These are phyloP conservation scores for Phainopepla nitens DNA, from an alignment of 2,113 vertebrate genomes.

Conservation along the genomic window DNA sequence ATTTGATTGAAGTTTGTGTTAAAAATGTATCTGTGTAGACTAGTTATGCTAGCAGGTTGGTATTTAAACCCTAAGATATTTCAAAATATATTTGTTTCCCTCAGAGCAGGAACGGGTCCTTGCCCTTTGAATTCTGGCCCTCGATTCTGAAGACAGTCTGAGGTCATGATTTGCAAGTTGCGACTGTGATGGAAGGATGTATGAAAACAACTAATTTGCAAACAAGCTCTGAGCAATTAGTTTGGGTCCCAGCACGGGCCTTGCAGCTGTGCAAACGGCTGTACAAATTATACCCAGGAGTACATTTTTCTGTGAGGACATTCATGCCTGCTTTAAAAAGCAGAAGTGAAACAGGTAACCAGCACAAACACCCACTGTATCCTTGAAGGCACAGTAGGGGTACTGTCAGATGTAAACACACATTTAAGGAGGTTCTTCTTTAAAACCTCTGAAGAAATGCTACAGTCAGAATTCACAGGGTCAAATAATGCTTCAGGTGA, in stretches of 20 bases:
- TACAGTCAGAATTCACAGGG: neutral
- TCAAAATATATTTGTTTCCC: neutral
- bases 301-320: neutral
- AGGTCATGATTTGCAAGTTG: neutral
- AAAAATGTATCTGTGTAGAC: neutral
- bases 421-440: neutral
- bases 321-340: neutral
- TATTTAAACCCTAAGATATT: conserved; percentile 5
- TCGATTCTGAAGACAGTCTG: neutral
- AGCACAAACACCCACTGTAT: neutral
- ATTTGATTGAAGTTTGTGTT: neutral
- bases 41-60: neutral
- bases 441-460: neutral
- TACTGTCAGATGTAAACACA: neutral
- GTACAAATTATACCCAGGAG: neutral
- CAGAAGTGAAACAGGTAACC: neutral
- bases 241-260: neutral
- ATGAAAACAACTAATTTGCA: conserved; percentile 24
- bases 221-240: neutral
- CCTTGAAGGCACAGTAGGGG: neutral
- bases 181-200: neutral
- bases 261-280: neutral
- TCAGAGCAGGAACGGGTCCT: neutral
- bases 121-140: neutral
- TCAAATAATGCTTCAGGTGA: neutral